Conservation (phyloP, 2,888 invertebrate species). For the Elmis aenea region DNA sequence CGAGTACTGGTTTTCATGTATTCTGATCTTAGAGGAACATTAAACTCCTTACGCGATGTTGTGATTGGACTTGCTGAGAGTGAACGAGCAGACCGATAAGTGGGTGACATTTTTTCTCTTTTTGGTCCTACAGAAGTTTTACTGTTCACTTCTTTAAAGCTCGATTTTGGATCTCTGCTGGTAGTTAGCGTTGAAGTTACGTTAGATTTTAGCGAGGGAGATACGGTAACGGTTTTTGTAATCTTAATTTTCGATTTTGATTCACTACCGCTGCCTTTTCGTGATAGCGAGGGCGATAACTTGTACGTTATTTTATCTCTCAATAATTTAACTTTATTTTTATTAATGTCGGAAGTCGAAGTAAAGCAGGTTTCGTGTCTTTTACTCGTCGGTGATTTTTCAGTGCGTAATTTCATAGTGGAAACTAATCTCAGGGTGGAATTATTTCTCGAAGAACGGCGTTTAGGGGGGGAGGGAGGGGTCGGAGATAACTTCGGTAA, state of each 20-base stretch:
- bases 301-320: constrained; percentile 60
- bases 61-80: constrained; percentile 13
- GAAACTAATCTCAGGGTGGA: constrained; percentile 63
- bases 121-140: constrained; percentile 45
- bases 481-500: constrained; percentile 59
- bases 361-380: constrained; percentile 52
- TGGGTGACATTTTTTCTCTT: not conserved
- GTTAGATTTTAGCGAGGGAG: constrained; percentile 32
- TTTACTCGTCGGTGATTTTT: constrained; percentile 35
- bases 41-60: no score
- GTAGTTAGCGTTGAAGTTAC: constrained; percentile 43
- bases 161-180: constrained; percentile 40
- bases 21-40: no score
- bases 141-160: constrained; percentile 45
- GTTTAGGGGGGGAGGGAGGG: constrained; percentile 70
- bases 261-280: constrained; percentile 21
- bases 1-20: no score
- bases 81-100: not conserved
- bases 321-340: constrained; percentile 56
- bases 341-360: constrained; percentile 37
- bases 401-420: constrained; percentile 45
- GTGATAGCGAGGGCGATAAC: constrained; percentile 40
- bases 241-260: constrained; percentile 33
- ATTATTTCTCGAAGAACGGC: constrained; percentile 70
- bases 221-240: constrained; percentile 36